Percentiles rank a stretch among this genome's conserved stretches.
Evolutionary conservation across 2,888 invertebrate species (phyloP).

Genomic region (Erannis defoliaria): DNA sequence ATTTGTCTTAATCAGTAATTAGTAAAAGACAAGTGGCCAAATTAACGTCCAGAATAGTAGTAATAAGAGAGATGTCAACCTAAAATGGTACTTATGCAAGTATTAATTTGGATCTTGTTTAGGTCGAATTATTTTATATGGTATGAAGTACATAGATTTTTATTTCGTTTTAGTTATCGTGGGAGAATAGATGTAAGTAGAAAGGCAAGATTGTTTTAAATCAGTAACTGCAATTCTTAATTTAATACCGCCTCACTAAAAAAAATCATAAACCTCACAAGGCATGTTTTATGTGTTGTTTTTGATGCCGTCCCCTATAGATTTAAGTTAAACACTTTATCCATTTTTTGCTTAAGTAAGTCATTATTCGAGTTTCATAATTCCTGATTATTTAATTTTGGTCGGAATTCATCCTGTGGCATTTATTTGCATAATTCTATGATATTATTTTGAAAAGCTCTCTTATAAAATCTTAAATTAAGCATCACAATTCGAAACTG

Average conservation of each 20-base stretch:
- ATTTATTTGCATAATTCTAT: constrained; percentile 58
- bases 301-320: constrained; percentile 74
- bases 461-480: constrained; percentile 24
- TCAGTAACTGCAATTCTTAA: background rate
- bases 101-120: constrained; percentile 22
- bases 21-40: constrained; percentile 82
- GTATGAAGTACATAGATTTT: constrained; percentile 30
- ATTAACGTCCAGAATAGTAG: constrained; percentile 76
- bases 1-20: constrained; percentile 66
- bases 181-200: background rate
- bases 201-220: constrained; percentile 4
- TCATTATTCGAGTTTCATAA: background rate
- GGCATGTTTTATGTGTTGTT: constrained; percentile 54
- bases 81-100: constrained; percentile 34
- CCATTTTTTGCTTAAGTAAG: constrained; percentile 9
- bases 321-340: constrained; percentile 35
- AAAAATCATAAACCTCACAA: constrained; percentile 27
- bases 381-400: constrained; percentile 15
- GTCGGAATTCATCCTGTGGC: constrained; percentile 52
- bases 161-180: constrained; percentile 19
- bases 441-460: constrained; percentile 39
- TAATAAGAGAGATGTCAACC: constrained; percentile 34
- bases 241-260: constrained; percentile 29
- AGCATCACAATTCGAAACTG: constrained; percentile 40
- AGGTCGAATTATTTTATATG: constrained; percentile 5